These are phyloP conservation scores for Archegozetes longisetosus DNA, from an alignment of 1,140 invertebrate genomes.

Conservation along the genomic window DNA sequence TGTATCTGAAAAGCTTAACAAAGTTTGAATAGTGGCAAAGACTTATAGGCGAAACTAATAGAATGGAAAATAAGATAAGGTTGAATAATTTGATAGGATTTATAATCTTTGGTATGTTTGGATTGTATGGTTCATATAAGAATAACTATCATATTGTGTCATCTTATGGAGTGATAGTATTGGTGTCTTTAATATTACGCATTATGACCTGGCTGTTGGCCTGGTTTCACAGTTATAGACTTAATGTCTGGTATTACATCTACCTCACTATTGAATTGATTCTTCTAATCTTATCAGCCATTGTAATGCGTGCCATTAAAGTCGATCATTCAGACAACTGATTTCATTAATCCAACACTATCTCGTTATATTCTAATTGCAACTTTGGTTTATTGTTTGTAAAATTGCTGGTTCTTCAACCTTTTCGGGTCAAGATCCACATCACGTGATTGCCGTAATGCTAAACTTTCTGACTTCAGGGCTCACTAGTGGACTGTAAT, in stretches of 20 bases:
- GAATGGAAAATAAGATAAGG: background rate
- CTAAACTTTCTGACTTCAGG: too few relatives aligned
- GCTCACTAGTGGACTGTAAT: too few relatives aligned
- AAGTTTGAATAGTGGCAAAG: too few relatives aligned
- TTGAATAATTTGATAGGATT: constrained; percentile 1
- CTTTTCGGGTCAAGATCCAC: too few relatives aligned
- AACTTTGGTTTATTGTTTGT: too few relatives aligned
- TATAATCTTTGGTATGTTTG: constrained; percentile 5
- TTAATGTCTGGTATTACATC: background rate
- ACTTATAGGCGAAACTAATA: too few relatives aligned
- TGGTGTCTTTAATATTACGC: background rate
- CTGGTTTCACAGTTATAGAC: constrained; percentile 1
- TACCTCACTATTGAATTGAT: background rate
- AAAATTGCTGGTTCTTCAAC: too few relatives aligned
- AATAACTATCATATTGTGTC: constrained; percentile 2
- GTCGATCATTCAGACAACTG: background rate
- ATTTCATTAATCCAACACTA: background rate
- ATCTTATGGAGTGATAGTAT: background rate
- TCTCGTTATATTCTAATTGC: too few relatives aligned
- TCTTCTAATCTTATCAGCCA: background rate
- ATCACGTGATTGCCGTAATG: too few relatives aligned
- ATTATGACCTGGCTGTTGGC: constrained; percentile 8
- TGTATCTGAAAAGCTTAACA: too few relatives aligned
- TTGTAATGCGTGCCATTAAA: background rate
- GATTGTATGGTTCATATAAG: constrained; percentile 7